Evolutionary conservation across 2,888 invertebrate genomes (phyloP).

Genomic region (Coecobrya sp.): DNA sequence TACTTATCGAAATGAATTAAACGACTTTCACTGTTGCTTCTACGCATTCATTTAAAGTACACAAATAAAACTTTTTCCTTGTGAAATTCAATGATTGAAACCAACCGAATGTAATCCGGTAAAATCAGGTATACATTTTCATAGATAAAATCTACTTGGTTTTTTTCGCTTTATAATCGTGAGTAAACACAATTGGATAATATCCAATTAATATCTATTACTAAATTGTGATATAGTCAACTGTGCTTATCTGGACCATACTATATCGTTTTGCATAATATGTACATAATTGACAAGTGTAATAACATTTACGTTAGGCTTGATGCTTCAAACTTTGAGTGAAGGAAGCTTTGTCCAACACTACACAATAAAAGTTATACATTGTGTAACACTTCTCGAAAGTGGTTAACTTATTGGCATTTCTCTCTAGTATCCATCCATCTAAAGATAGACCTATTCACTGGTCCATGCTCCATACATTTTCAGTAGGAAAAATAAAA

Average conservation of each 20-base stretch:
- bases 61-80: too few species aligned
- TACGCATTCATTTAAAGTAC: too few species aligned
- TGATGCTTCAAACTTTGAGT: background rate
- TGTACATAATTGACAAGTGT: background rate
- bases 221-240: too few species aligned
- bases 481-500: slow-evolving; percentile 61
- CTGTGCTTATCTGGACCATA: background rate
- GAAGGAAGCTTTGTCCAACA: slow-evolving; percentile 45
- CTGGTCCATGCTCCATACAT: slow-evolving; percentile 44
- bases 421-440: background rate
- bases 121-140: too few species aligned
- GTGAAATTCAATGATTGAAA: too few species aligned
- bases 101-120: too few species aligned
- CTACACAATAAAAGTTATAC: slow-evolving; percentile 2
- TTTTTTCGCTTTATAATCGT: too few species aligned
- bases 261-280: too few species aligned
- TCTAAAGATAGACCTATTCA: background rate
- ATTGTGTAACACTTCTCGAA: background rate
- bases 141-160: too few species aligned
- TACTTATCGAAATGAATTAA: too few species aligned
- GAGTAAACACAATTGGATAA: too few species aligned
- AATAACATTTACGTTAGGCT: slow-evolving; percentile 45
- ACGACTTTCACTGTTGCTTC: too few species aligned
- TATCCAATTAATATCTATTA: background rate
- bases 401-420: slow-evolving; percentile 1